Evolutionary conservation across 2,888 invertebrate genomes (phyloP), one percentile per base, ranked within the genome.

Genomic region (Lepeophtheirus nordmannii): DNA sequence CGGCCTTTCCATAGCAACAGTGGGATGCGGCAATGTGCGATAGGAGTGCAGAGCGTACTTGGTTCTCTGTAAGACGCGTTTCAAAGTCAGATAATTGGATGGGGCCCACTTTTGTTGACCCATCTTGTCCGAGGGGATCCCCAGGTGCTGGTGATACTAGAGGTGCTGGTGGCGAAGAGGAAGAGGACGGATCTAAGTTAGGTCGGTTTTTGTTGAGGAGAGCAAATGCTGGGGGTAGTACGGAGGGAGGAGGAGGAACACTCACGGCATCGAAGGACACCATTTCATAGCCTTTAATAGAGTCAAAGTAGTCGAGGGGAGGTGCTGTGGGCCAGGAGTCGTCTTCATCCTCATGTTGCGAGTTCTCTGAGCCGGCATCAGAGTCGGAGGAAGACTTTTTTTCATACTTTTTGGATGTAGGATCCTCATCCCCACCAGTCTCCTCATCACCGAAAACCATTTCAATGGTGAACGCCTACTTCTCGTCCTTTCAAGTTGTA

Each of bases 1-100:
- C 77, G 10, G 74, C 73, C 65, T 73, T 74, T 12, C 79, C 79
- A 74, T 78, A 80, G 72, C 80, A 80, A 70, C 78, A 79, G 70
- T 78, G 74, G 58, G 76, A 73, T 2, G 30, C 2, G 37, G 75
- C 73, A n/a, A 78, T 78, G 70, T 75, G 74, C 17, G 73, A 70
- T 40, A 76, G 69, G 23, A 80, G 72, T 0, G 78, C 78, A 41
- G 76, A 73, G 66, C 78, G 71, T 0, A 78, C 79, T 65, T 77
- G 74, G 58, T 76, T 73, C 69, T 78, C 78, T n/a, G 68, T 68
- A 61, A 69, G 57, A 22, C 56, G 58, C 30, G 61, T 62, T 38
- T 61, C 67, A 46, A 11, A 57, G 40, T 64, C 67, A n/a, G 62
- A 53, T 22, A 40, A 37, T 12, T 40, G 60, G 12, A 64, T 58